Base-by-base conservation (phyloP, 2,888 invertebrate genomes). In the Boloria selene region DNA sequence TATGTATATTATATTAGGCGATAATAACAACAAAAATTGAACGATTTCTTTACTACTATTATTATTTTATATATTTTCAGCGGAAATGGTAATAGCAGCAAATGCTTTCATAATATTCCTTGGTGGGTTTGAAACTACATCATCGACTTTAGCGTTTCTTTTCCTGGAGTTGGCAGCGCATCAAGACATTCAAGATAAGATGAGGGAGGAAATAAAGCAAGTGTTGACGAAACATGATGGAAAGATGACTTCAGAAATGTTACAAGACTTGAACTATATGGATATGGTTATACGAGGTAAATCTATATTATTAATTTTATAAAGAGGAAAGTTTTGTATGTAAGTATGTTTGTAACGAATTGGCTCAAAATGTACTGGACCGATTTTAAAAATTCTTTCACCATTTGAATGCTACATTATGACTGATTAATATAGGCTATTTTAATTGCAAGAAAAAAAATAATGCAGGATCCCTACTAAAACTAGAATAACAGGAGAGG, bases 121-220 rank as follows among this genome's bases (percentile, higher is more conserved):
- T 13, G 94, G 94, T 0, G 94, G 94, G 0, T 94, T 93, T 76
- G 94, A 94, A 79, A 94, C 94, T 5, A 93, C 94, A 0, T 93
- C 93, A 0, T 92, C 93, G 0, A 93, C 93, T 0, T 84, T 94
- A 55, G 91, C 93, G 22, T 94, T 93, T 74, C 81, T 93, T 7
- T 82, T 94, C 47, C 88, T 94, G 74, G 93, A 93, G 79, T 77
- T 94, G 58, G 93, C 93, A 0, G 83, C 91, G 0, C 82, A 94
- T 68, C 90, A 85, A 3, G 80, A 85, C 0, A 87, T 94, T 0
- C 94, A 94, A 78, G 85, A 90, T 50, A 90, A 80, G 74, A 73
- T 94, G 77, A 80, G 93, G 64, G 70, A 74, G 0, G 94, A 94
- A 79, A 88, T 94, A 18, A 69, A 74, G 1, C 76, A 84, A 42